Base-by-base conservation (phyloP, 2,113 vertebrate genomes). In the Zapornia atra region DNA sequence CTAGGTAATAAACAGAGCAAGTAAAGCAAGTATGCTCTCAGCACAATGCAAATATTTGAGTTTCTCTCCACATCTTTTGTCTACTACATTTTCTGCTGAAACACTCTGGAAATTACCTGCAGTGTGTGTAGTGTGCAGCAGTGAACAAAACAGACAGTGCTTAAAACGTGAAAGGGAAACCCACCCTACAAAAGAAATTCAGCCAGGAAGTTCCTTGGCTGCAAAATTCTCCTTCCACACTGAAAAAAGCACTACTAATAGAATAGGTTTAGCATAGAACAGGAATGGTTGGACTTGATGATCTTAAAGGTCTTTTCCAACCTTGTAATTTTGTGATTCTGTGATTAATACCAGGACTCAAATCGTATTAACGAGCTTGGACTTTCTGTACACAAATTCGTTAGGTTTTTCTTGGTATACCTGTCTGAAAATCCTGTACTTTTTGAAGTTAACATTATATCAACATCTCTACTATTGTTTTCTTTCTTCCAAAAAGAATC, bases 401-500 rank as follows among this genome's bases (percentile, higher is more conserved):
- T 29, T 61, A 40, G 21, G 3, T 69, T 81, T 46, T 82, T 82
- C 34, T 73, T 76, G 6, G 21, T 22, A 2, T 91, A 99, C 99
- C 99, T 98, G 91, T 99, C 99, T 15, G 98, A 97, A 40, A 96
- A 92, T 57, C 97, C 98, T 8, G 97, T 69, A n/a, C 85, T 96
- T 81, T 98, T 98, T 59, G 98, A 97, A 73, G 96, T 97, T 85
- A 98, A 63, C 73, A 93, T 96, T 22, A 97, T 65, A 59, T 99
- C 99, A 0, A 93, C 53, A 44, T 99, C 99, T 77, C 96, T 98
- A 71, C 88, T 96, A 79, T 86, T 98, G 91, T 77, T 97, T 77
- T 99, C 98, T 76, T 98, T 99, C 92, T 98, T 98, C 98, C 99
- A 99, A 36, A 97, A 98, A 59, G 97, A 93, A 66, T 98, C 98